Conservation (phyloP, 35 echinoderm and acorn worm species). For the Acanthaster planci region DNA sequence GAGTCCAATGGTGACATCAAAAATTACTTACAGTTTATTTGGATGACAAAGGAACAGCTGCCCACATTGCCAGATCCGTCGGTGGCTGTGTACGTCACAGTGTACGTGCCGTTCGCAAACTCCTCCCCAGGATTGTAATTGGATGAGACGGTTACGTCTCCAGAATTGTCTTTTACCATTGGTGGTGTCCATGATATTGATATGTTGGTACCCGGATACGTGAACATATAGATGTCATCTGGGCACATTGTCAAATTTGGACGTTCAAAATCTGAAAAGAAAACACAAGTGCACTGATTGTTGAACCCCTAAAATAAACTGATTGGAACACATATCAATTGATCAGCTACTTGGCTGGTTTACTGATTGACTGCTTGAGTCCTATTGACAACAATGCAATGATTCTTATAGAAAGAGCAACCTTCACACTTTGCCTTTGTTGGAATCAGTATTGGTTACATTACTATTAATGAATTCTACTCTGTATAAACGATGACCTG, state of each 20-base stretch:
- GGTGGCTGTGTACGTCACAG: conserved; percentile 41
- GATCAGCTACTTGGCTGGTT: too few relatives aligned
- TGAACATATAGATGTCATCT: neutral
- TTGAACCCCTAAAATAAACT: too few relatives aligned
- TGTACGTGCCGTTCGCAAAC: conserved; percentile 30
- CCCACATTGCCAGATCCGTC: conserved; percentile 38
- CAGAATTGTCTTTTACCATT: conserved; percentile 56
- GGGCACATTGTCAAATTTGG: conserved; percentile 43
- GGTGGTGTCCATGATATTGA: conserved; percentile 42
- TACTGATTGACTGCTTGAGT: too few relatives aligned
- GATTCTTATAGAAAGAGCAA: too few relatives aligned
- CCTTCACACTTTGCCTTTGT: neutral
- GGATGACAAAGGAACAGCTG: conserved; percentile 42
- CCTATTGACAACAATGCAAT: too few relatives aligned
- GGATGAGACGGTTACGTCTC: conserved; percentile 38
- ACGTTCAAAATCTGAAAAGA: conserved; percentile 22
- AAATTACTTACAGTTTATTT: too few relatives aligned
- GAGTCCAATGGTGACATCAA: too few relatives aligned
- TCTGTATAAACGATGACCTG: too few relatives aligned
- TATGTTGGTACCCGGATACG: neutral
- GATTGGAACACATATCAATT: too few relatives aligned
- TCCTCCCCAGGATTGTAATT: conserved; percentile 18
- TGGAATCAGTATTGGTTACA: neutral
- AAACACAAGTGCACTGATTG: neutral
- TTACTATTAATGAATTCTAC: neutral